phyloP scores from a whole-genome alignment of 2,113 vertebrate species.

The Neolamprologus cancellatus region DNA sequence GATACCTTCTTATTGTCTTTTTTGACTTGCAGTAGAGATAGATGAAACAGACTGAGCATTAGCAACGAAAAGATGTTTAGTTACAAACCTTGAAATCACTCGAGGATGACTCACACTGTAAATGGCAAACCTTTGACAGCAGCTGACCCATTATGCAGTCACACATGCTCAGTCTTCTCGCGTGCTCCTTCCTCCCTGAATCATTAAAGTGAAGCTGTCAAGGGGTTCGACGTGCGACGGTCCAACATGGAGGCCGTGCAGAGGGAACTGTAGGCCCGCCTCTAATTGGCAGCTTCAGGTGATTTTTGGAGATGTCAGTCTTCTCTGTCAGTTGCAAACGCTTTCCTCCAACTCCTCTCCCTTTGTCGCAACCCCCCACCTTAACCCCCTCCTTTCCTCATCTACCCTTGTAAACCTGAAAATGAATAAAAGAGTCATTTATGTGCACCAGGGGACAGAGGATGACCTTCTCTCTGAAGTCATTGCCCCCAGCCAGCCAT shows the following conservation, averaged over 20 bases:
- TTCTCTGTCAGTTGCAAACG: not conserved
- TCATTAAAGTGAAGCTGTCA: constrained; percentile 41
- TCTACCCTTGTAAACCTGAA: constrained; percentile 66
- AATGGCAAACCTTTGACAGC: constrained; percentile 8
- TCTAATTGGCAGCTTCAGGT: constrained; percentile 66
- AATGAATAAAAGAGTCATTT: constrained; percentile 76
- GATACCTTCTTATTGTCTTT: not conserved
- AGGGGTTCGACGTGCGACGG: not conserved
- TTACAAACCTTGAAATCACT: not conserved
- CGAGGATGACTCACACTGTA: not conserved
- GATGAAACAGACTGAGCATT: not conserved
- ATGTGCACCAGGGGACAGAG: constrained; percentile 64
- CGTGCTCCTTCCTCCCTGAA: constrained; percentile 10
- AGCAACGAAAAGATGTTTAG: not conserved
- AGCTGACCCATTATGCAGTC: not conserved
- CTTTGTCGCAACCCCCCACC: not conserved
- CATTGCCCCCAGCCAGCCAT: constrained; percentile 73
- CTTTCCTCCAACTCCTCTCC: not conserved
- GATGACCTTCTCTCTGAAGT: constrained; percentile 79
- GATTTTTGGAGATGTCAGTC: constrained; percentile 56
- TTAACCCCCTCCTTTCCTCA: constrained; percentile 14
- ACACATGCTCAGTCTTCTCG: not conserved
- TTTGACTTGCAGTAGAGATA: not conserved
- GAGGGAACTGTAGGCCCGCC: not conserved
- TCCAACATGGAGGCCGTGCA: constrained; percentile 36